Evolutionary conservation across 2,888 invertebrate genomes (phyloP).

Genomic region (Drosophila kuntzei): DNA sequence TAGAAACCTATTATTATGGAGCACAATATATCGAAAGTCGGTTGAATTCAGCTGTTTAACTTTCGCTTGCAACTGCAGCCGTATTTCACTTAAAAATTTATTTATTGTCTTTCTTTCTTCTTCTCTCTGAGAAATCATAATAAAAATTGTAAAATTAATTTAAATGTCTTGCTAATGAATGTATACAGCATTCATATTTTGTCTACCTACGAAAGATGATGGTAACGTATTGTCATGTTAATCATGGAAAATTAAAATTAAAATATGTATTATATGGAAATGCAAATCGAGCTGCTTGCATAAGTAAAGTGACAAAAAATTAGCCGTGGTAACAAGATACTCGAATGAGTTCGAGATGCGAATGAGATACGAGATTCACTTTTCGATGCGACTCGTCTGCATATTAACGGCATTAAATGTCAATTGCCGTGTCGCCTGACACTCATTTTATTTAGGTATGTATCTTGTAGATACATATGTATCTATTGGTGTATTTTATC

Average conservation of each 20-base stretch:
- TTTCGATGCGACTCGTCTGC: constrained; percentile 33
- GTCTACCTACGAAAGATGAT: constrained; percentile 15
- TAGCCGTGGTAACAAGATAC: constrained; percentile 53
- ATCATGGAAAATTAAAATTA: constrained; percentile 45
- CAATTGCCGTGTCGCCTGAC: constrained; percentile 61
- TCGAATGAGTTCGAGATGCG: constrained; percentile 22
- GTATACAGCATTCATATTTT: constrained; percentile 66
- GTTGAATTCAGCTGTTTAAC: constrained; percentile 15
- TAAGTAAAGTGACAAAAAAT: constrained; percentile 71
- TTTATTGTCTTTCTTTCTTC: not conserved
- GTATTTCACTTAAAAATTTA: not conserved
- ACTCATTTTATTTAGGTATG: constrained; percentile 33
- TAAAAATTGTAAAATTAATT: constrained; percentile 75
- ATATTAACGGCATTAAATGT: constrained; percentile 64
- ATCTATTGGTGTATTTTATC: constrained; percentile 29
- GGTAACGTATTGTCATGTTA: constrained; percentile 70
- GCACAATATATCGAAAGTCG: constrained; percentile 3
- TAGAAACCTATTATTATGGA: too few relatives aligned
- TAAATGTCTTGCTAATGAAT: constrained; percentile 77
- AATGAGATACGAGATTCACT: constrained; percentile 43
- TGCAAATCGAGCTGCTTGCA: constrained; percentile 49
- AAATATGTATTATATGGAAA: constrained; percentile 39
- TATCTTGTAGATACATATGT: constrained; percentile 9
- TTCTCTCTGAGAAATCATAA: constrained; percentile 11
- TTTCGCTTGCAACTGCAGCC: constrained; percentile 29